Percentiles rank a stretch among this genome's conserved stretches.
phyloP scores from a whole-genome alignment of 2,797 vertebrate genomes.

The Carduelis carduelis region DNA sequence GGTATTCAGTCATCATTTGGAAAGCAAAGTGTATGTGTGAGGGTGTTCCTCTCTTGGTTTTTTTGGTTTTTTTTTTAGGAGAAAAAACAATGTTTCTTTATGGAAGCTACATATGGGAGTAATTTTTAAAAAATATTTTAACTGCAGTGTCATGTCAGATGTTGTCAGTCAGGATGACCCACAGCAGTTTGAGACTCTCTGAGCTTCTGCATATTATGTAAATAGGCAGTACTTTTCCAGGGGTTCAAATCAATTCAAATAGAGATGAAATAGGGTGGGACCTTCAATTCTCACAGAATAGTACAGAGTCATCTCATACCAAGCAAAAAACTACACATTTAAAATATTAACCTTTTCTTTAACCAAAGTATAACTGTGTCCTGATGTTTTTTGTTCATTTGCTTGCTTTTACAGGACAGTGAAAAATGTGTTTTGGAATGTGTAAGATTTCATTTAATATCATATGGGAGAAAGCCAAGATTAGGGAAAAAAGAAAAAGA shows the following conservation, averaged over 20 bases:
- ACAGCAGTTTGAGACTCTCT: slow-evolving; percentile 30
- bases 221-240: slow-evolving; percentile 38
- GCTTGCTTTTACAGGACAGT: neutral
- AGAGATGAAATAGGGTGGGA: slow-evolving; percentile 49
- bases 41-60: slow-evolving; percentile 44
- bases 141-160: slow-evolving; percentile 79
- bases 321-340: neutral
- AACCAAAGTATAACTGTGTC: neutral
- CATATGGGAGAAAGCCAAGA: neutral
- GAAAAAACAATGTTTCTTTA: slow-evolving; percentile 68
- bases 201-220: slow-evolving; percentile 51
- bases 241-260: slow-evolving; percentile 42
- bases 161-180: slow-evolving; percentile 76
- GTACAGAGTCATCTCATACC: slow-evolving; percentile 2
- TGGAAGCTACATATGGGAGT: slow-evolving; percentile 75
- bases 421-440: neutral
- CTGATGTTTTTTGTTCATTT: neutral
- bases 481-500: neutral
- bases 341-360: neutral
- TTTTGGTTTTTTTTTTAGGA: neutral
- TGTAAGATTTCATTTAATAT: neutral
- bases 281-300: slow-evolving; percentile 32
- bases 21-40: slow-evolving; percentile 68
- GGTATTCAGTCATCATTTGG: slow-evolving; percentile 77
- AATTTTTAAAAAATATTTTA: slow-evolving; percentile 75